Conservation (phyloP, 2,797 vertebrate genomes). For the Neomorphus geoffroyi region DNA sequence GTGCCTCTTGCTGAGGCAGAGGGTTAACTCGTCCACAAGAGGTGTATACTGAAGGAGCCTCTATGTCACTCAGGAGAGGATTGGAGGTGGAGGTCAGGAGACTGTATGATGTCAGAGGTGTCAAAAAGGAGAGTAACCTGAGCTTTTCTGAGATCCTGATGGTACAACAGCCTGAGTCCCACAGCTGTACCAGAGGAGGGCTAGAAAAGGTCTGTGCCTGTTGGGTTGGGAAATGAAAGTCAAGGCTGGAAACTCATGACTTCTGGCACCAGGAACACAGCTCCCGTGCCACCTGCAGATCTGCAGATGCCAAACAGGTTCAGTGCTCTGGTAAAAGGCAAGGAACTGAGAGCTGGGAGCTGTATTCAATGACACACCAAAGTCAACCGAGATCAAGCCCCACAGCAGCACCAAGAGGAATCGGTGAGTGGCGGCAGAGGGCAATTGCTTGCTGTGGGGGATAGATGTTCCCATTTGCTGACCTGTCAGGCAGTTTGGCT, state of each 20-base stretch:
- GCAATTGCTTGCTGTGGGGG: background rate
- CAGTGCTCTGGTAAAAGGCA: background rate
- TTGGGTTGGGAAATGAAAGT: background rate
- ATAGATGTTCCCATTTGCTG: background rate
- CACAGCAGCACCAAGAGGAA: background rate
- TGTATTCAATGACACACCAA: background rate
- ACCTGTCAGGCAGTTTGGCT: background rate
- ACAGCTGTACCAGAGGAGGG: background rate
- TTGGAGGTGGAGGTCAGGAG: background rate
- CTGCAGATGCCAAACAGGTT: background rate
- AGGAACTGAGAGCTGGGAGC: background rate
- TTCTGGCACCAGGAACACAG: background rate
- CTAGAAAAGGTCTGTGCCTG: background rate
- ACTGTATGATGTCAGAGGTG: background rate
- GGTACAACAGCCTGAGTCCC: background rate
- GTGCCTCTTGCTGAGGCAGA: background rate
- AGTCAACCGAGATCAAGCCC: background rate
- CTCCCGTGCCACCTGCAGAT: background rate
- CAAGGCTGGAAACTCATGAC: background rate
- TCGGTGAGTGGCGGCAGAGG: background rate
- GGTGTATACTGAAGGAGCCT: accelerated
- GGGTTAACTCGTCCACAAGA: background rate
- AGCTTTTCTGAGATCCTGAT: background rate
- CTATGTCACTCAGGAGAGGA: background rate
- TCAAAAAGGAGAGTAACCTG: background rate